phyloP scores from a whole-genome alignment of 1,140 invertebrate species.

The Camponotus pennsylvanicus region DNA sequence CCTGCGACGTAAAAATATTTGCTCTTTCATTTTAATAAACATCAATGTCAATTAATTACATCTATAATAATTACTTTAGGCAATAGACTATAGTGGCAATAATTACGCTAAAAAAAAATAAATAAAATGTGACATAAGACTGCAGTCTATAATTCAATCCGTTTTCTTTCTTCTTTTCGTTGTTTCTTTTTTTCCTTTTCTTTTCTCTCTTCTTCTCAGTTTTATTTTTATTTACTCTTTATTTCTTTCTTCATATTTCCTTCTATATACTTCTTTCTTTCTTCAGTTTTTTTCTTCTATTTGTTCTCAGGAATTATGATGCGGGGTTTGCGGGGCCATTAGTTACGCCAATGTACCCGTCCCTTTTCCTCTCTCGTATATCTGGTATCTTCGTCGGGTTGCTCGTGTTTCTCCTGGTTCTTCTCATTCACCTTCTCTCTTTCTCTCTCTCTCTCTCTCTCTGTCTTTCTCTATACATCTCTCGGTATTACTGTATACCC shows the following conservation, averaged over 20 bases:
- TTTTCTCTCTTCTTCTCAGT: background rate
- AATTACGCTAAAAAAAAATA: too few relatives aligned
- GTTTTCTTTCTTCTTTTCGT: background rate
- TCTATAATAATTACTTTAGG: too few relatives aligned
- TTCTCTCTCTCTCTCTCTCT: background rate
- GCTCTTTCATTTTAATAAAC: background rate
- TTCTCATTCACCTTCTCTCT: slow-evolving; percentile 35
- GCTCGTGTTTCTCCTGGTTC: slow-evolving; percentile 44
- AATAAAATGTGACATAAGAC: too few relatives aligned
- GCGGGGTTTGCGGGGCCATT: slow-evolving; percentile 4
- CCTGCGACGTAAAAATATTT: background rate
- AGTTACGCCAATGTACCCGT: slow-evolving; percentile 49
- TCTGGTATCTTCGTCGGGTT: slow-evolving; percentile 32
- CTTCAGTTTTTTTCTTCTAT: slow-evolving; percentile 3
- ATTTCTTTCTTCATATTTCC: background rate
- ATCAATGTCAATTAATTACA: background rate
- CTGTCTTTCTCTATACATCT: slow-evolving; percentile 17
- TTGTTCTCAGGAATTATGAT: slow-evolving; percentile 32
- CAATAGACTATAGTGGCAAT: too few relatives aligned
- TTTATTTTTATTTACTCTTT: background rate
- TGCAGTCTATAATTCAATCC: background rate
- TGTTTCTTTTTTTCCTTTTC: background rate
- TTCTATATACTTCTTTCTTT: background rate
- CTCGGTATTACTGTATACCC: slow-evolving; percentile 43
- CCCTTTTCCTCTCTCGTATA: slow-evolving; percentile 49